Evolutionary conservation across 2,888 invertebrate species (phyloP).

Genomic region (Eledona agricola): DNA sequence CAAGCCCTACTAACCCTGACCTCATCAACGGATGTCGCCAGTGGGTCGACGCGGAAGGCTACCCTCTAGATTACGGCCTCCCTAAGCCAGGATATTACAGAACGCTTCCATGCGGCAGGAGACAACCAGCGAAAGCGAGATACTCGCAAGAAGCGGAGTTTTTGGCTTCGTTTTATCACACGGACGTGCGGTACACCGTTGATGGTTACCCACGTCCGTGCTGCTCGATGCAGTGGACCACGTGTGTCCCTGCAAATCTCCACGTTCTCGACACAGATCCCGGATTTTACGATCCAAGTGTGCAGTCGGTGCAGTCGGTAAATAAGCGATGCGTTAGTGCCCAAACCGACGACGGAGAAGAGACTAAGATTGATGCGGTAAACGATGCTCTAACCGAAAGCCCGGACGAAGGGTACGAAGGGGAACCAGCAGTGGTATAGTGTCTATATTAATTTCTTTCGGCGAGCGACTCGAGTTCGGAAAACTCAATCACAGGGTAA

Average conservation of each 20-base stretch:
- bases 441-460: constrained; percentile 14
- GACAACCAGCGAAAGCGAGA: constrained; percentile 65
- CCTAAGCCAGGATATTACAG: constrained; percentile 72
- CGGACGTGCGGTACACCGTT: constrained; percentile 77
- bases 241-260: constrained; percentile 62
- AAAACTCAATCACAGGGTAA: constrained; percentile 29
- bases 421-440: constrained; percentile 53
- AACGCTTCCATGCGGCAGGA: constrained; percentile 77
- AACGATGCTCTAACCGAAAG: constrained; percentile 53
- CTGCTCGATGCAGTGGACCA: constrained; percentile 63
- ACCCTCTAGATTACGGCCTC: constrained; percentile 79
- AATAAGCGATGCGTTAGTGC: constrained; percentile 52
- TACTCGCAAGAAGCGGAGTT: constrained; percentile 74
- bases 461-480: constrained; percentile 6
- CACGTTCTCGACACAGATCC: constrained; percentile 49
- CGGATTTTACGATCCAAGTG: constrained; percentile 28
- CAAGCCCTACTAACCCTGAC: too few relatives aligned
- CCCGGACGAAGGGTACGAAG: constrained; percentile 56
- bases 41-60: constrained; percentile 77
- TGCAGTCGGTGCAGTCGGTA: constrained; percentile 3
- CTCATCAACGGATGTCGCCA: constrained; percentile 79
- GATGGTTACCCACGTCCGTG: constrained; percentile 71
- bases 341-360: constrained; percentile 52
- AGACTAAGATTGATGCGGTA: constrained; percentile 35
- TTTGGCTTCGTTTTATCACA: constrained; percentile 66